Percentiles rank a stretch among this genome's conserved stretches.
These are phyloP conservation scores for Dolichomitus sp. DNA, from an alignment of 2,888 invertebrate genomes.

Conservation along the genomic window DNA sequence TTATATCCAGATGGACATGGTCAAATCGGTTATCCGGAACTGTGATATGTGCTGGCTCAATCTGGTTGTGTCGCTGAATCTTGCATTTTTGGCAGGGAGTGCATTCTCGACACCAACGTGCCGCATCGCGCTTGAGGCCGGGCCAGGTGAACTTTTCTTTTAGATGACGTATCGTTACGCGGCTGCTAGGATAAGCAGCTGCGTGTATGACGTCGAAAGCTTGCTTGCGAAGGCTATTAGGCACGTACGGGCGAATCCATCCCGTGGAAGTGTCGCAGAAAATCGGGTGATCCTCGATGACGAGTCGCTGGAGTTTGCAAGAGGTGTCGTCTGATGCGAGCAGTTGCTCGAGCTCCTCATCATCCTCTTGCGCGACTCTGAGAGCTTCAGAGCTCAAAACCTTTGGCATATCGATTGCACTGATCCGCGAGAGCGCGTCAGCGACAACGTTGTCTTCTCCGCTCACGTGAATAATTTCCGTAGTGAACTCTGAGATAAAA, in stretches of 20 bases:
- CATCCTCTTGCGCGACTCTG: slow-evolving; percentile 22
- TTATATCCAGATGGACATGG: too few species aligned
- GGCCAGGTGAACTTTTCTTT: slow-evolving; percentile 37
- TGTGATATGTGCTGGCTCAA: too few species aligned
- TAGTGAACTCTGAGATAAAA: slow-evolving; percentile 12
- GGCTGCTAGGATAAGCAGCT: slow-evolving; percentile 31
- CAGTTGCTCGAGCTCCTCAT: slow-evolving; percentile 20
- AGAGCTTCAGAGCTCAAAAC: slow-evolving; percentile 4
- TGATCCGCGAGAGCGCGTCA: slow-evolving; percentile 43
- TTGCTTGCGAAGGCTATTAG: slow-evolving; percentile 16
- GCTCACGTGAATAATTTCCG: slow-evolving; percentile 28
- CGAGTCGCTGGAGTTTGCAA: too few species aligned
- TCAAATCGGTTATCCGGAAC: too few species aligned
- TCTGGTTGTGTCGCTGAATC: too few species aligned
- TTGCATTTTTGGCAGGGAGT: too few species aligned
- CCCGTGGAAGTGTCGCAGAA: slow-evolving; percentile 41
- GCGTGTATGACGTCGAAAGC: slow-evolving; percentile 37
- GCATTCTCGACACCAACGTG: too few species aligned
- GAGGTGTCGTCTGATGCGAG: too few species aligned
- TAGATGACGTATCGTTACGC: slow-evolving; percentile 26
- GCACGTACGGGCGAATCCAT: slow-evolving; percentile 33
- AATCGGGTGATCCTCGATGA: slow-evolving; percentile 54
- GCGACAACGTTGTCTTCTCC: slow-evolving; percentile 47
- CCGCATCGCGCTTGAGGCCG: too few species aligned
- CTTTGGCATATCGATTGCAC: slow-evolving; percentile 44